phyloP scores from a whole-genome alignment of 2,113 vertebrate species.

The Picathartes gymnocephalus region DNA sequence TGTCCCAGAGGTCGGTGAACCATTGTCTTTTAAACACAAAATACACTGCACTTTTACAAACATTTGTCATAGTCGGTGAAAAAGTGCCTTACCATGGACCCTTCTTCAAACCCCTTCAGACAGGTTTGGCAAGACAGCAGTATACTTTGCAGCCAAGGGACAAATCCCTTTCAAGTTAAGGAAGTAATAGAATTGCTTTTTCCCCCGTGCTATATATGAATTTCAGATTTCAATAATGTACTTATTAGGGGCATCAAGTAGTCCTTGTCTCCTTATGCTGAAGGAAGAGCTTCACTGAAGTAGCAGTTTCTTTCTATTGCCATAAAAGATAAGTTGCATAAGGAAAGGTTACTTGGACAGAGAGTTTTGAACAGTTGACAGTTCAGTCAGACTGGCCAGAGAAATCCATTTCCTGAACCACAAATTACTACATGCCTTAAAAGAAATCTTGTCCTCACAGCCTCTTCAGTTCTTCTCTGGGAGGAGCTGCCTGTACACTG shows the following conservation, averaged over 20 bases:
- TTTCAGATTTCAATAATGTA: not conserved
- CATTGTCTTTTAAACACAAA: not conserved
- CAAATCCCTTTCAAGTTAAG: not conserved
- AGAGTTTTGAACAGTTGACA: not conserved
- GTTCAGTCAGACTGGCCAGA: not conserved
- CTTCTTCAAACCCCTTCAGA: not conserved
- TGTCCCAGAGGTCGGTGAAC: not conserved
- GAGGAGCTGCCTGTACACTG: not conserved
- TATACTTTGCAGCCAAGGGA: not conserved
- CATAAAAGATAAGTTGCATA: not conserved
- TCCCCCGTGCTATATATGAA: not conserved
- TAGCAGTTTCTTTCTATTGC: not conserved
- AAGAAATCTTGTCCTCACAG: not conserved
- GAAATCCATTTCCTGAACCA: not conserved
- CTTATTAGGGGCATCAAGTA: not conserved
- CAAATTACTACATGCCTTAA: not conserved
- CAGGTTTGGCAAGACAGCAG: not conserved
- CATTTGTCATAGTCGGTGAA: not conserved
- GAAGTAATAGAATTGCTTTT: not conserved
- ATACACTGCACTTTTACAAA: not conserved
- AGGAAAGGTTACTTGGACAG: not conserved
- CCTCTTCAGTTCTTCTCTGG: not conserved
- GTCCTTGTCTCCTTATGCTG: not conserved
- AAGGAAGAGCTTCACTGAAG: not conserved
- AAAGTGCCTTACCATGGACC: not conserved